Evolutionary conservation across 2,797 vertebrate genomes (phyloP), one percentile per base, ranked within the genome.

Genomic region (Manis pentadactyla): DNA sequence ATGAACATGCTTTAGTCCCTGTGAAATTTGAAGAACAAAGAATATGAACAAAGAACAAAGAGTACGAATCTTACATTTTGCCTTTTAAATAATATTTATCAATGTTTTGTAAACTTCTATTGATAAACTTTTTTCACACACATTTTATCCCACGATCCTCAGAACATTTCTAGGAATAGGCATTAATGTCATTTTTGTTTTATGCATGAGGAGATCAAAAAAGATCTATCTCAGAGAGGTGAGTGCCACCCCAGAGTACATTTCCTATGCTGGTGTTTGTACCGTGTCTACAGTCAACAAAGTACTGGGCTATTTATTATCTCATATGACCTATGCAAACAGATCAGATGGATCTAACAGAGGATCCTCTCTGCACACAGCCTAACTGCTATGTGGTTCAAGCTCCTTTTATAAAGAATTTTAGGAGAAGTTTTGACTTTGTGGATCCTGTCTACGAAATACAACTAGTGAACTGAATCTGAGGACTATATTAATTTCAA

Each of bases 11-110:
- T 69, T 93, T 82, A 93, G 25, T 51, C 46, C 31, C 9, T 31
- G n/a, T 71, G 51, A 97, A 96, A 83, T 0, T 1, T 9, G 10
- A 89, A 77, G 49, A 95, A 85, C 71, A 95, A 96, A 92, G 49
- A 81, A 51, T 74, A n/a, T 61, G 19, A 83, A 27, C 46, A 88
- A 37, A 77, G 37, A 64, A 5, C 17, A 51, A 77, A 88, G 31
- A 51, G 13, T 61, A 51, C 27, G 18, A 75, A 37, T 83, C n/a
- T 78, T 57, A 46, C 2, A 34, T 31, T 90, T 63, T 69, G 9
- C n/a, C 55, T 78, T 92, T 94, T 83, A 59, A 87, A 74, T 53
- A 34, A 69, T 90, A 90, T 90, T 78, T 84, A 55, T 73, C 11
- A n/a, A 37, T 59, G 64, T 63, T 94, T 82, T 11, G 10, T 51